Evolutionary conservation across 2,113 vertebrate species (phyloP).

Genomic region (Rafetus swinhoei): DNA sequence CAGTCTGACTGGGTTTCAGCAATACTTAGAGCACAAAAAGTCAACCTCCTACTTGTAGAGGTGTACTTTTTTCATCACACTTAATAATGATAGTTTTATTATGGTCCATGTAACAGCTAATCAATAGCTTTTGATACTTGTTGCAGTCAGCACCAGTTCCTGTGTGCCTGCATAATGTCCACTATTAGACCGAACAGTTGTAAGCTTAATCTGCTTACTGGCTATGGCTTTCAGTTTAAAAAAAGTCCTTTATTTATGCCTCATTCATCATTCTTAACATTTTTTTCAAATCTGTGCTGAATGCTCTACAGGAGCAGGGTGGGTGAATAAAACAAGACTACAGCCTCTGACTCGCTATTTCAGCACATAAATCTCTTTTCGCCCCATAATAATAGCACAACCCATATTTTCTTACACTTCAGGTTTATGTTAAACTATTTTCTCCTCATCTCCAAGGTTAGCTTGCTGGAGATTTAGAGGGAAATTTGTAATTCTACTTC

Average conservation of each 20-base stretch:
- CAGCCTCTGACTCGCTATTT: slow-evolving; percentile 11
- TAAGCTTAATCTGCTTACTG: slow-evolving; percentile 65
- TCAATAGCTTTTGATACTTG: slow-evolving; percentile 75
- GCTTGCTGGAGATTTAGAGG: neutral
- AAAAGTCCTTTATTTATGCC: slow-evolving; percentile 66
- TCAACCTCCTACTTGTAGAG: slow-evolving; percentile 47
- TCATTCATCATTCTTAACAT: slow-evolving; percentile 67
- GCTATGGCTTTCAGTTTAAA: slow-evolving; percentile 56
- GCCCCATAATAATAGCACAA: neutral
- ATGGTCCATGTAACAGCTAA: slow-evolving; percentile 65
- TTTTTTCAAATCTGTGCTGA: slow-evolving; percentile 60
- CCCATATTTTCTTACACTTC: slow-evolving; percentile 38
- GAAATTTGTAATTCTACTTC: neutral
- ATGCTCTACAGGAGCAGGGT: neutral
- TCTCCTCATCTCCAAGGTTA: neutral
- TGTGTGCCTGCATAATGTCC: slow-evolving; percentile 57
- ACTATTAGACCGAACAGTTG: slow-evolving; percentile 59
- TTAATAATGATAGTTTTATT: slow-evolving; percentile 77
- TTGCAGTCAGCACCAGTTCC: slow-evolving; percentile 59
- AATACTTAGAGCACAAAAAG: slow-evolving; percentile 40
- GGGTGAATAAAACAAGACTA: slow-evolving; percentile 34
- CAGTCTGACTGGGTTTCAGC: slow-evolving; percentile 37
- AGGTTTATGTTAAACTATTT: slow-evolving; percentile 42
- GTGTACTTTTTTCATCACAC: slow-evolving; percentile 51
- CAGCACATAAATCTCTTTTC: slow-evolving; percentile 26